phyloP scores from a whole-genome alignment of 1,140 invertebrate genomes.

The Pemphigus obesinymphae region DNA sequence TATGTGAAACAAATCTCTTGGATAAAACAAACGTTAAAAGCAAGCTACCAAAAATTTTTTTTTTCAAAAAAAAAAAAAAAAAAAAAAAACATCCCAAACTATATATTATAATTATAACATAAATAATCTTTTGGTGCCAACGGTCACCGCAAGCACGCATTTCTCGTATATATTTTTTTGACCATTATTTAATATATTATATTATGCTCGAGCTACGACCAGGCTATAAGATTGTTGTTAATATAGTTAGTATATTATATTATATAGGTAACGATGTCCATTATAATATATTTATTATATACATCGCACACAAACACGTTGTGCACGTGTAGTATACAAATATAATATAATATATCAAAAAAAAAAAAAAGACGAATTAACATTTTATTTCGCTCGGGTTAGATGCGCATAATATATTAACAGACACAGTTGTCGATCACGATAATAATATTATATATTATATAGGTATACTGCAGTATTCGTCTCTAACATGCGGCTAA shows the following conservation, averaged over 20 bases:
- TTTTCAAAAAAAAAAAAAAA: constrained; percentile 13
- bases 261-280: no score
- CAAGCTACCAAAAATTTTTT: constrained; percentile 40
- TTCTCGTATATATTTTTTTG: constrained; percentile 1
- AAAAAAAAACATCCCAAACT: constrained; percentile 40
- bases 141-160: constrained; percentile 31
- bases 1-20: constrained; percentile 20
- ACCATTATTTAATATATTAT: no score
- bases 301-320: no score
- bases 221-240: constrained; percentile 42
- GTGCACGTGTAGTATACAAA: no score
- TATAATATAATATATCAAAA: not conserved
- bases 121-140: constrained; percentile 28
- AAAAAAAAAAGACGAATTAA: constrained; percentile 3
- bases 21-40: constrained; percentile 41
- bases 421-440: not conserved
- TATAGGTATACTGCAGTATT: no score
- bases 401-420: constrained; percentile 16
- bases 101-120: not conserved
- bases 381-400: not conserved
- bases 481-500: constrained; percentile 10
- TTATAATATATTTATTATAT: no score
- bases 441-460: no score
- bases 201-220: constrained; percentile 40
- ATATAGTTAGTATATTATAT: not conserved